Conservation (phyloP, 2,113 vertebrate species). For the Caloenas nicobarica region DNA sequence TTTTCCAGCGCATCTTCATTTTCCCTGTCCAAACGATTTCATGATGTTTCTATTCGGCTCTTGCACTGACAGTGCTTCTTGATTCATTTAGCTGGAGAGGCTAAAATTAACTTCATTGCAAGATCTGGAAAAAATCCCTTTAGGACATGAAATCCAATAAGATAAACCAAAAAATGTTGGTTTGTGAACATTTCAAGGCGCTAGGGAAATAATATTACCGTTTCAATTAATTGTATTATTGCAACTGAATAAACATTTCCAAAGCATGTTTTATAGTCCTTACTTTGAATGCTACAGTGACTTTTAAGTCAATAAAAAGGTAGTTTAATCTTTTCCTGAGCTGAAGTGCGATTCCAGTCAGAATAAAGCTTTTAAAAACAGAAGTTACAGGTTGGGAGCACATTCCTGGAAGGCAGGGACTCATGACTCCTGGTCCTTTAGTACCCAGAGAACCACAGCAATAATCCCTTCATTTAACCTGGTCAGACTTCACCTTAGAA, state of each 20-base stretch:
- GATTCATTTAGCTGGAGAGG: slow-evolving; percentile 40
- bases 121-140: slow-evolving; percentile 52
- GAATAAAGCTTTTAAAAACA: slow-evolving; percentile 18
- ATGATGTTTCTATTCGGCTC: background rate
- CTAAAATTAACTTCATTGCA: slow-evolving; percentile 60
- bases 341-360: background rate
- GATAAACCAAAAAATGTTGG: slow-evolving; percentile 53
- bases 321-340: slow-evolving; percentile 19
- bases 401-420: background rate
- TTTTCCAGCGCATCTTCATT: slow-evolving; percentile 34
- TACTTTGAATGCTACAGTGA: slow-evolving; percentile 32
- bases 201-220: slow-evolving; percentile 14
- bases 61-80: slow-evolving; percentile 22
- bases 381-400: background rate
- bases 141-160: slow-evolving; percentile 46
- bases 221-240: slow-evolving; percentile 51
- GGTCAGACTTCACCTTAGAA: background rate
- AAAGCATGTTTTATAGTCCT: slow-evolving; percentile 23
- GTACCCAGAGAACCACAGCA: background rate
- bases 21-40: slow-evolving; percentile 32
- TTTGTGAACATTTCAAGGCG: slow-evolving; percentile 51
- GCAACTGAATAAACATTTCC: slow-evolving; percentile 67
- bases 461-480: background rate
- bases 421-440: background rate
- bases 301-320: slow-evolving; percentile 50